Percentiles rank a stretch among this genome's conserved stretches.
phyloP scores from a whole-genome alignment of 1,140 invertebrate species.

The Propsilocerus akamusi region DNA sequence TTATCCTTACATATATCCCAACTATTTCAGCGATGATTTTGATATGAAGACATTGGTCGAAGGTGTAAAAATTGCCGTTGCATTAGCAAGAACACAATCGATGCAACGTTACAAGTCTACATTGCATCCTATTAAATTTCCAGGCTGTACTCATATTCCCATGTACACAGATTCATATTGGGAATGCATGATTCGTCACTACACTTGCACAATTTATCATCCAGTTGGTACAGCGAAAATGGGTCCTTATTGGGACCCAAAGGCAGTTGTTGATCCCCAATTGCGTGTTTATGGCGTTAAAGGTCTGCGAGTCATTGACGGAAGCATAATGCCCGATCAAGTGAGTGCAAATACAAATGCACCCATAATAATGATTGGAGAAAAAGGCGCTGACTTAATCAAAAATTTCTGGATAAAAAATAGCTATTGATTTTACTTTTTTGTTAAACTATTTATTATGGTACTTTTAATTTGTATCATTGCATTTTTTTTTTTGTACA shows the following conservation, averaged over 20 bases:
- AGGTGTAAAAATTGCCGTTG: constrained; percentile 60
- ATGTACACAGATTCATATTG: constrained; percentile 54
- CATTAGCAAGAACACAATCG: constrained; percentile 48
- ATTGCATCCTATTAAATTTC: constrained; percentile 44
- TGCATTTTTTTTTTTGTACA: no score
- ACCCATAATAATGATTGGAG: constrained; percentile 67
- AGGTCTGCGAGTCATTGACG: constrained; percentile 67
- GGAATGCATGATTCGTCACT: constrained; percentile 67
- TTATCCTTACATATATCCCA: constrained; percentile 83
- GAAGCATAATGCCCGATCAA: constrained; percentile 63
- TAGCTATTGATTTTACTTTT: no score
- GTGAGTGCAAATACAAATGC: constrained; percentile 73
- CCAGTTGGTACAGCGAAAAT: constrained; percentile 84
- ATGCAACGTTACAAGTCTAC: constrained; percentile 50
- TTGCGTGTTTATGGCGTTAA: constrained; percentile 60
- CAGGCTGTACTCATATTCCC: constrained; percentile 43
- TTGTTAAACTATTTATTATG: no score
- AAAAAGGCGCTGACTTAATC: constrained; percentile 66
- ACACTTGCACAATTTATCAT: constrained; percentile 69
- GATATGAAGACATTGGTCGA: constrained; percentile 67
- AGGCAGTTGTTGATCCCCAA: constrained; percentile 73
- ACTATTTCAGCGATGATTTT: constrained; percentile 64
- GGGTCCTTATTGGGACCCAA: constrained; percentile 67
- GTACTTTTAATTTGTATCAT: no score
- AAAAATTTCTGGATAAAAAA: constrained; percentile 55